phyloP scores from a whole-genome alignment of 53 echinoderm and acorn worm genomes.

The Zoroaster sp. region DNA sequence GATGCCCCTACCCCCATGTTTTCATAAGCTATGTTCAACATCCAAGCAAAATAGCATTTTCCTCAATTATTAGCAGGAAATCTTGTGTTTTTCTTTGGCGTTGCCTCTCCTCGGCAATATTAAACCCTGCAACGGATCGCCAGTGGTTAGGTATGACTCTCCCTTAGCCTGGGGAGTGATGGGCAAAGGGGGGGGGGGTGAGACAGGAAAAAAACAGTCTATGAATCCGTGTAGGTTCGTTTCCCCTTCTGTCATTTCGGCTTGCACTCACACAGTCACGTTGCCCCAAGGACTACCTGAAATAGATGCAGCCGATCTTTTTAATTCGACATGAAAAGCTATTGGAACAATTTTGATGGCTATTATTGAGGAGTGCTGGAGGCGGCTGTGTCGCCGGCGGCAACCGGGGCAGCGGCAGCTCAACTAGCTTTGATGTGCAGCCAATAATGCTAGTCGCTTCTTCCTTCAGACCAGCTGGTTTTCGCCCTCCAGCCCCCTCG shows the following conservation, averaged over 20 bases:
- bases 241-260: constrained; percentile 42
- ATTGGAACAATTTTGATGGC: constrained; percentile 63
- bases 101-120: constrained; percentile 31
- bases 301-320: constrained; percentile 62
- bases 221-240: neutral
- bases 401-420: constrained; percentile 38
- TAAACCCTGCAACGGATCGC: constrained; percentile 41
- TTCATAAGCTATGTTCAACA: constrained; percentile 62
- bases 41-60: constrained; percentile 59
- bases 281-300: constrained; percentile 40
- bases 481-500: constrained; percentile 24
- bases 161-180: neutral
- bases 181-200: neutral
- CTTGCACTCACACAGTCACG: constrained; percentile 53
- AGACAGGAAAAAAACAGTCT: neutral
- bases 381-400: constrained; percentile 53
- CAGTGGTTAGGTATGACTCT: constrained; percentile 39
- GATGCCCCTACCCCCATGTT: constrained; percentile 21
- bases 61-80: constrained; percentile 59
- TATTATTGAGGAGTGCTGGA: constrained; percentile 52
- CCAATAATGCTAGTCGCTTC: constrained; percentile 49
- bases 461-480: constrained; percentile 55
- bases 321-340: constrained; percentile 63
- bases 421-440: constrained; percentile 55
- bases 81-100: constrained; percentile 51